Evolutionary conservation across 1,140 invertebrate species (phyloP).

Genomic region (Drosophila gunungcola): DNA sequence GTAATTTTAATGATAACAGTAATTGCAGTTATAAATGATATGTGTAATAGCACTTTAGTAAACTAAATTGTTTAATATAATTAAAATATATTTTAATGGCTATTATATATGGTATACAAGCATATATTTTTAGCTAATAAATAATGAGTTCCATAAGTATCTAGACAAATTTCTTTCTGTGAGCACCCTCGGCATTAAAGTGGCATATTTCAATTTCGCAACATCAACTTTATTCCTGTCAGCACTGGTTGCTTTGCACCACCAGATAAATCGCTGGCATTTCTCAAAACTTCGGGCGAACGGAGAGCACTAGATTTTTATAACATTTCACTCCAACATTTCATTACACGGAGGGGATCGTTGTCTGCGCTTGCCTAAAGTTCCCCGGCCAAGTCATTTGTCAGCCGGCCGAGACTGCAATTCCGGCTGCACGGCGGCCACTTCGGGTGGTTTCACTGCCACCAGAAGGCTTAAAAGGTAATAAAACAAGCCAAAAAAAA

Average conservation of each 20-base stretch:
- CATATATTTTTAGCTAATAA: too few species aligned
- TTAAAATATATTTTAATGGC: too few species aligned
- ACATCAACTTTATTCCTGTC: slow-evolving; percentile 48
- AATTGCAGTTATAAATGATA: too few species aligned
- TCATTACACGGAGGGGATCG: slow-evolving; percentile 29
- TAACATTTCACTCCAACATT: slow-evolving; percentile 44
- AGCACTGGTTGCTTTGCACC: slow-evolving; percentile 39
- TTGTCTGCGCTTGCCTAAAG: slow-evolving; percentile 46
- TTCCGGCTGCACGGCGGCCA: slow-evolving; percentile 48
- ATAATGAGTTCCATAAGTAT: too few species aligned
- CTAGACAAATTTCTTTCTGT: background rate
- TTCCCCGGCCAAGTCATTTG: slow-evolving; percentile 60
- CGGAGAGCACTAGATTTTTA: slow-evolving; percentile 50
- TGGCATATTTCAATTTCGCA: slow-evolving; percentile 43
- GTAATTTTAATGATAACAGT: too few species aligned
- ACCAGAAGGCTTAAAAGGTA: slow-evolving; percentile 79
- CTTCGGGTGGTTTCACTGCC: slow-evolving; percentile 19
- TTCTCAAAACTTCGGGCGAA: slow-evolving; percentile 42
- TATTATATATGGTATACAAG: too few species aligned
- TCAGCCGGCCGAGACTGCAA: slow-evolving; percentile 58
- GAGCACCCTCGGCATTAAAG: slow-evolving; percentile 18
- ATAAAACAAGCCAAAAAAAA: slow-evolving; percentile 77
- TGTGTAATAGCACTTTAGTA: too few species aligned
- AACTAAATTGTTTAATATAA: too few species aligned
- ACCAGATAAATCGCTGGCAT: slow-evolving; percentile 43